Evolutionary conservation across 2,888 invertebrate genomes (phyloP).

Genomic region (Tinea semifulvella): DNA sequence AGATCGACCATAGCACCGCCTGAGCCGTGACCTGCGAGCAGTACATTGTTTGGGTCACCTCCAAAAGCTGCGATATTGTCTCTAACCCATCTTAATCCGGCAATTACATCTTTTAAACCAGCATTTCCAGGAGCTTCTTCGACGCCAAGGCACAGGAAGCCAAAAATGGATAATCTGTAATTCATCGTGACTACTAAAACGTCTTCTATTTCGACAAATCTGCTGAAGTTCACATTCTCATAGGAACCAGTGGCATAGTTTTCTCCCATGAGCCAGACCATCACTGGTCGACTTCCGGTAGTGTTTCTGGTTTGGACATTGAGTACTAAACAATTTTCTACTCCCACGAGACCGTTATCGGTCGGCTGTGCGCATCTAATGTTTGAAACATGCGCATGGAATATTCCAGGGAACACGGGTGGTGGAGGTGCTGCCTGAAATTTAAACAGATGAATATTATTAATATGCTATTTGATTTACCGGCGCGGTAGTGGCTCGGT

Average conservation of each 20-base stretch:
- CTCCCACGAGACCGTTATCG: conserved; percentile 36
- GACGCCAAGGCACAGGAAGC: conserved; percentile 71
- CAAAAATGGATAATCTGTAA: conserved; percentile 77
- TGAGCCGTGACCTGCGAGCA: conserved; percentile 84
- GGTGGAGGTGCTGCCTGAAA: conserved; percentile 16
- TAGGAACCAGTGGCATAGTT: conserved; percentile 31
- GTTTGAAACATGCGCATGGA: conserved; percentile 4
- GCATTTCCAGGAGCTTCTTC: conserved; percentile 80
- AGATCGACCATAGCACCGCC: conserved; percentile 70
- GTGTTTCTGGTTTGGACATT: conserved; percentile 39
- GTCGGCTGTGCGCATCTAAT: conserved; percentile 37
- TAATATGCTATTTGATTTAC: no score
- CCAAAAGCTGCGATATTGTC: conserved; percentile 78
- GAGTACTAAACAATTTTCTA: conserved; percentile 46
- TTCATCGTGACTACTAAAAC: conserved; percentile 72
- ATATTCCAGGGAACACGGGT: conserved; percentile 2
- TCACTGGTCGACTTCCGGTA: conserved; percentile 37
- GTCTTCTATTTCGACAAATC: conserved; percentile 67
- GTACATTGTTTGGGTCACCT: conserved; percentile 78
- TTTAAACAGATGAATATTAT: no score
- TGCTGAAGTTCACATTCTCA: conserved; percentile 47
- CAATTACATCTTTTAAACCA: conserved; percentile 84
- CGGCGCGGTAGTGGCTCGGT: no score
- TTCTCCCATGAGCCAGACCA: conserved; percentile 49
- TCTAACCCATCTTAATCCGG: conserved; percentile 79